Evolutionary conservation across 2,888 invertebrate species (phyloP).

Genomic region (Caenorhabditis doughertyi): DNA sequence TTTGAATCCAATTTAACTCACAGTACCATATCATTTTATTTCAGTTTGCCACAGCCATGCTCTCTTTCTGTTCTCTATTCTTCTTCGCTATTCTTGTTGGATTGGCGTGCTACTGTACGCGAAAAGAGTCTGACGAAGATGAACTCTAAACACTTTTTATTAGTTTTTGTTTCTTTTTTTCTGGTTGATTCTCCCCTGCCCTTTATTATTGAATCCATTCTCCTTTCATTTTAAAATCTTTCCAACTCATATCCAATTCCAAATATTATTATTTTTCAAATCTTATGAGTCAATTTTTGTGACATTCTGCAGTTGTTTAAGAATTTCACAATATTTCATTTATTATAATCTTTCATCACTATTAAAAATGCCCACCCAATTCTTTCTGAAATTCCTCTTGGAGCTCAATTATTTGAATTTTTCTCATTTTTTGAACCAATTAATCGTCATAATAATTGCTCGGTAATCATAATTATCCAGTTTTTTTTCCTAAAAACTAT

Average conservation of each 20-base stretch:
- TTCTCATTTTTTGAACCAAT: constrained; percentile 11
- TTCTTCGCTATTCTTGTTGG: constrained; percentile 83
- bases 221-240: constrained; percentile 17
- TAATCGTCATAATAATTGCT: constrained; percentile 17
- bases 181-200: constrained; percentile 16
- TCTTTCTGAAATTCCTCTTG: constrained; percentile 47
- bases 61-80: constrained; percentile 82
- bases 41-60: constrained; percentile 82
- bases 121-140: constrained; percentile 82
- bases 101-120: constrained; percentile 82
- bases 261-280: background rate
- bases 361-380: constrained; percentile 41
- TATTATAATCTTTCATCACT: constrained; percentile 39
- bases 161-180: background rate
- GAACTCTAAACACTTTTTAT: constrained; percentile 69
- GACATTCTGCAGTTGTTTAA: constrained; percentile 8
- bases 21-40: background rate
- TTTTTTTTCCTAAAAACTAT: constrained; percentile 4
- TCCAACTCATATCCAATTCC: constrained; percentile 25
- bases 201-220: background rate
- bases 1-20: background rate
- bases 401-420: constrained; percentile 46
- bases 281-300: constrained; percentile 49
- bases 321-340: background rate
- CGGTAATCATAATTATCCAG: constrained; percentile 26